Conservation (phyloP, 2,113 vertebrate genomes). For the Oryzias celebensis region DNA sequence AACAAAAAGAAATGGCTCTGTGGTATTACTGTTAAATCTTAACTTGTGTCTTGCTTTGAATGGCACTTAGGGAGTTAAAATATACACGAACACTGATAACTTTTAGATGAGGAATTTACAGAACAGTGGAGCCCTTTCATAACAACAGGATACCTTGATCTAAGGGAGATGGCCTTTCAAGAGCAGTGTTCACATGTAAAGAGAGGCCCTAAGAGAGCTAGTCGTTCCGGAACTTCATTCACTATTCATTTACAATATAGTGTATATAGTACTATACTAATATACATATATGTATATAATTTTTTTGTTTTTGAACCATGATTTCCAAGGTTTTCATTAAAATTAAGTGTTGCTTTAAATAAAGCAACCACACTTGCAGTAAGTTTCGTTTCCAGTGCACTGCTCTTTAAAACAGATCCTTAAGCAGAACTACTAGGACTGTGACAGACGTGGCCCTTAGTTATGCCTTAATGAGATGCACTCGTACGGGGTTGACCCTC, state of each 20-base stretch:
- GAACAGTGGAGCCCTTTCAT: slow-evolving; percentile 54
- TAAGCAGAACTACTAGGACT: too few species aligned
- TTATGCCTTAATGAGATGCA: too few species aligned
- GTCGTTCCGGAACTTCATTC: slow-evolving; percentile 13
- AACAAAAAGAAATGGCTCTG: not conserved
- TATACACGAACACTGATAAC: slow-evolving; percentile 31
- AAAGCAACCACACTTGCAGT: too few species aligned
- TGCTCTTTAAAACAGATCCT: too few species aligned
- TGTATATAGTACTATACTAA: too few species aligned
- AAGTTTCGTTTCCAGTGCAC: too few species aligned
- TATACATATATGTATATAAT: too few species aligned
- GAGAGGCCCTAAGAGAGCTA: slow-evolving; percentile 16
- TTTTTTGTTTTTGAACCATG: too few species aligned
- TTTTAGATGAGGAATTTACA: slow-evolving; percentile 38
- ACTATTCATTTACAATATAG: not conserved
- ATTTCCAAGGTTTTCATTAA: too few species aligned
- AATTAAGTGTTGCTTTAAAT: too few species aligned
- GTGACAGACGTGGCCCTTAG: too few species aligned
- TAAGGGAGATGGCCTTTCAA: slow-evolving; percentile 56
- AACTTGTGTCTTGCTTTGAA: slow-evolving; percentile 17
- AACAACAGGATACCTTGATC: slow-evolving; percentile 30
- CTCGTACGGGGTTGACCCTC: too few species aligned
- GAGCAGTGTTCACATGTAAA: slow-evolving; percentile 24
- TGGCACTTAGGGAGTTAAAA: slow-evolving; percentile 19
- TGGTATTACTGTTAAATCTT: slow-evolving; percentile 15